Conservation (phyloP, 2,113 vertebrate species). For the Mola mola region DNA sequence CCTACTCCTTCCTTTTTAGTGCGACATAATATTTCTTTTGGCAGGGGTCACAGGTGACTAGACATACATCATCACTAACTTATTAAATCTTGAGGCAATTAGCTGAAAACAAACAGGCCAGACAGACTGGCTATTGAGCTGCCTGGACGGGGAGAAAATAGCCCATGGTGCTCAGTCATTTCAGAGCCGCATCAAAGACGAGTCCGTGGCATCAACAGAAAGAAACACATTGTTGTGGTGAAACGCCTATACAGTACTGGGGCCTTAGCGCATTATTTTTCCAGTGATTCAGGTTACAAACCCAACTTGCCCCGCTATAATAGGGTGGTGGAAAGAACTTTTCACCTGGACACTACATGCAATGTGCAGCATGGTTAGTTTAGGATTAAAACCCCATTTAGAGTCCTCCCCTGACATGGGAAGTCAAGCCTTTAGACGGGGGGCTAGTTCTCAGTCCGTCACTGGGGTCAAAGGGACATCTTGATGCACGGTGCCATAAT, state of each 20-base stretch:
- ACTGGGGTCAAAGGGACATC: slow-evolving; percentile 79
- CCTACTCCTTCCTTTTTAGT: slow-evolving; percentile 73
- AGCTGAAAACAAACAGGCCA: slow-evolving; percentile 96
- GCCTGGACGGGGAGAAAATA: slow-evolving; percentile 88
- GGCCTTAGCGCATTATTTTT: slow-evolving; percentile 84
- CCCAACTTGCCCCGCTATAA: slow-evolving; percentile 80
- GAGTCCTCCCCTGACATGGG: slow-evolving; percentile 79
- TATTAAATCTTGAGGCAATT: slow-evolving; percentile 99
- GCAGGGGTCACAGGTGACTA: slow-evolving; percentile 88
- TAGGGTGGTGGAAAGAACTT: slow-evolving; percentile 84
- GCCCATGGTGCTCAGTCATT: slow-evolving; percentile 89
- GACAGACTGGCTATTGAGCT: slow-evolving; percentile 94
- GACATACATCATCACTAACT: slow-evolving; percentile 96
- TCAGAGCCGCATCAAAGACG: slow-evolving; percentile 89
- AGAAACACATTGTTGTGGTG: slow-evolving; percentile 89
- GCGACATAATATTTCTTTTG: slow-evolving; percentile 90
- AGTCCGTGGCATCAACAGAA: slow-evolving; percentile 80
- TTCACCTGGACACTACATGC: slow-evolving; percentile 85
- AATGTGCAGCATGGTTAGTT: slow-evolving; percentile 85
- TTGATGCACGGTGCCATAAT: slow-evolving; percentile 76
- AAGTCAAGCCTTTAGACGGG: slow-evolving; percentile 78
- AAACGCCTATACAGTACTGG: slow-evolving; percentile 87
- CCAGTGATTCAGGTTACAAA: slow-evolving; percentile 92
- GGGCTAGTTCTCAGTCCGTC: slow-evolving; percentile 66
- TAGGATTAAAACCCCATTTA: slow-evolving; percentile 89